phyloP scores from a whole-genome alignment of 2,888 invertebrate genomes.

The Camponotus fellah region DNA sequence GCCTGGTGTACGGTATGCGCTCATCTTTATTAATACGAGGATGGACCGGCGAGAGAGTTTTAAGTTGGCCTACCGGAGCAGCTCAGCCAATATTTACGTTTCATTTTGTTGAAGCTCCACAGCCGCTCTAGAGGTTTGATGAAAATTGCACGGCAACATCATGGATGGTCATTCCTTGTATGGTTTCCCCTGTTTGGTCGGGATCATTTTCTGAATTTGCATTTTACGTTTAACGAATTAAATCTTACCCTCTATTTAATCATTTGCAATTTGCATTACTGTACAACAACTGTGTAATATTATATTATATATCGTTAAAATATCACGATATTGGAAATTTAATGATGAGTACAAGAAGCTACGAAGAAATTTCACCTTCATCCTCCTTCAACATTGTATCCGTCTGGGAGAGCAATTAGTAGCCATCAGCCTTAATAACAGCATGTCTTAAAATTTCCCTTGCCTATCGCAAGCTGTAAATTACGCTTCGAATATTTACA shows the following conservation, averaged over 20 bases:
- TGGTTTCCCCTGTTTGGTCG: constrained; percentile 26
- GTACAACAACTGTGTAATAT: constrained; percentile 4
- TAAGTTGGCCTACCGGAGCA: constrained; percentile 75
- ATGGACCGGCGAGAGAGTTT: constrained; percentile 67
- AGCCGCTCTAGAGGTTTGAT: constrained; percentile 71
- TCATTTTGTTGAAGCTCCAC: constrained; percentile 78
- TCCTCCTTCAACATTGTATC: background rate
- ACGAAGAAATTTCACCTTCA: constrained; percentile 13
- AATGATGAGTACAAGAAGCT: background rate
- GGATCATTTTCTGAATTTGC: constrained; percentile 26
- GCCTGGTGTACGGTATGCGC: constrained; percentile 75
- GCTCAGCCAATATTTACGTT: constrained; percentile 81
- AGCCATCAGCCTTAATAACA: constrained; percentile 15
- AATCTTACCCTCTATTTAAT: constrained; percentile 28
- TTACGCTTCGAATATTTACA: background rate
- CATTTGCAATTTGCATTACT: background rate
- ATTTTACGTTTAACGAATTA: constrained; percentile 10
- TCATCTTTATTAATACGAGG: constrained; percentile 82
- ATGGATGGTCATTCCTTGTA: constrained; percentile 39
- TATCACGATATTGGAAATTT: constrained; percentile 5
- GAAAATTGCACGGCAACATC: constrained; percentile 59
- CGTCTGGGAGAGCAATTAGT: constrained; percentile 22
- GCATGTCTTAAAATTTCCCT: constrained; percentile 14
- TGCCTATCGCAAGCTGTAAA: background rate
- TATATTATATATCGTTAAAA: background rate